phyloP scores from a whole-genome alignment of 2,797 vertebrate species.

The Megaceryle alcyon region DNA sequence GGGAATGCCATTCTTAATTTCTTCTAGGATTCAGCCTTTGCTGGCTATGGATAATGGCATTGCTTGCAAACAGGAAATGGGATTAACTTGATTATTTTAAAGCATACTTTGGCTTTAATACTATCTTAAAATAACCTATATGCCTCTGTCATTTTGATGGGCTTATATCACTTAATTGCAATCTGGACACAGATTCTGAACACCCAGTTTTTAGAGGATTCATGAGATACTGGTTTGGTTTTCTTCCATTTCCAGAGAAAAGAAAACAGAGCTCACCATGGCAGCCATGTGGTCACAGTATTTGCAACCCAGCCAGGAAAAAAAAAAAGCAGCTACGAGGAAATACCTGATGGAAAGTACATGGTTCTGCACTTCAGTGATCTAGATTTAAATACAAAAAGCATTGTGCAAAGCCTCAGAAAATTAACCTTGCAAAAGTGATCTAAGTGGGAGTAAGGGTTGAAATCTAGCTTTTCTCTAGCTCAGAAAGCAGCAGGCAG shows the following conservation, averaged over 20 bases:
- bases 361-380: neutral
- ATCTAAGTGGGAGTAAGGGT: neutral
- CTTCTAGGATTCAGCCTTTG: neutral
- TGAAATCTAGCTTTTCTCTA: neutral
- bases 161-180: neutral
- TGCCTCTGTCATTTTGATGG: neutral
- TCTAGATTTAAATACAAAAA: neutral
- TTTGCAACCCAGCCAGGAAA: neutral
- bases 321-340: neutral
- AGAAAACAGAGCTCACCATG: neutral
- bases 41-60: neutral
- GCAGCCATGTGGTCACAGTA: neutral
- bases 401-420: neutral
- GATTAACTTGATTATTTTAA: neutral
- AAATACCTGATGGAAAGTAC: neutral
- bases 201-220: neutral
- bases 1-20: rapidly evolving
- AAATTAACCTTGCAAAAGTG: neutral
- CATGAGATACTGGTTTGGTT: neutral
- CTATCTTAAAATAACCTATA: neutral
- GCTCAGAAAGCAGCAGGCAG: neutral
- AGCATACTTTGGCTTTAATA: neutral
- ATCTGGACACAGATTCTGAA: neutral
- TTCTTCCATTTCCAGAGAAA: neutral
- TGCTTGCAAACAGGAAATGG: neutral